Evolutionary conservation across 2,797 vertebrate genomes (phyloP), one percentile per base, ranked within the genome.

Genomic region (Fringilla coelebs): DNA sequence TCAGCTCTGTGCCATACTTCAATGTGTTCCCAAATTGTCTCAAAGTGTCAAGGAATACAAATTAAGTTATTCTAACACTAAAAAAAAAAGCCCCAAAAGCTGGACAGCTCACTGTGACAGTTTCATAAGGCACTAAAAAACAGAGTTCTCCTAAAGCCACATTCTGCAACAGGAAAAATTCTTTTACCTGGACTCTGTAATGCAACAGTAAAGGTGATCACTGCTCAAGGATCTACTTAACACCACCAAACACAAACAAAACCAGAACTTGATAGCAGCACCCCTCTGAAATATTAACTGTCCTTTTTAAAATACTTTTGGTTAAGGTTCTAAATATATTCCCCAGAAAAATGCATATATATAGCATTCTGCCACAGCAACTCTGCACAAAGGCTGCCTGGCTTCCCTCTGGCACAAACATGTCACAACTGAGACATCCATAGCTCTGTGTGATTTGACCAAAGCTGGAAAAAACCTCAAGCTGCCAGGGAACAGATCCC

Each of bases 371-470:
- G 80, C 67, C 93, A 96, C 41, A 75, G 87, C 36, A 54, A 36
- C 52, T 28, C 55, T 62, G 49, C 38, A 74, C 45, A 8, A 62
- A 80, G 58, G 81, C 32, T 63, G 81, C 55, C 70, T 63, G 70
- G 45, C 86, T 84, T 89, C 71, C 93, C 84, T 75, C 85, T 89
- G 85, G 96, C 96, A 96, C 92, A 95, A 80, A 94, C 67, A 84
- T 83, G 89, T 87, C 94, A 88, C 83, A 48, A 60, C 16, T 13
- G 72, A 87, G 89, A 90, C 63, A 80, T 79, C 81, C 95, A 45
- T 10, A 67, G 52, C 78, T 79, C 31, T 21, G 28, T 61, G 49
- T 17, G 65, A 90, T 85, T 76, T 78, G 51, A 77, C 77, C 92
- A 95, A 45, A 7, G 48, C 85, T 82, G 71, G 57, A 96, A 94